Conservation (phyloP, 2,113 vertebrate genomes). For the Dipodomys merriami region DNA sequence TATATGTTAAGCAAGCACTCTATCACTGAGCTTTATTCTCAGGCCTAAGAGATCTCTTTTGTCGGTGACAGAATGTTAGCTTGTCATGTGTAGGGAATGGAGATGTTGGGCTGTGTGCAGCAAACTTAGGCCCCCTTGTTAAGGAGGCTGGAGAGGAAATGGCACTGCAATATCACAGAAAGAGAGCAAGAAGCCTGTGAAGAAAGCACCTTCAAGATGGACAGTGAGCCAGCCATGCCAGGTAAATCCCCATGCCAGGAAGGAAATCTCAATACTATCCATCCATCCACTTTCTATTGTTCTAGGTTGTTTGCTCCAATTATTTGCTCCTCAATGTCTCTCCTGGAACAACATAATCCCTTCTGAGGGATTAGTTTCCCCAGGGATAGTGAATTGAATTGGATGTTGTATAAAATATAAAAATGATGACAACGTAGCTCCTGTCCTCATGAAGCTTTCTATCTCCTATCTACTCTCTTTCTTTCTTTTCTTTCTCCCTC, state of each 20-base stretch:
- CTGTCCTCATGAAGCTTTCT: not conserved
- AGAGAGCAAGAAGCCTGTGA: not conserved
- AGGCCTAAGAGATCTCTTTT: not conserved
- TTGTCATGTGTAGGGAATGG: not conserved
- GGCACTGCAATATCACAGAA: not conserved
- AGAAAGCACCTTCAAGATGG: not conserved
- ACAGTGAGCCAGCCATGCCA: not conserved
- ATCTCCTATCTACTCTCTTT: no score
- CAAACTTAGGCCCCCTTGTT: not conserved
- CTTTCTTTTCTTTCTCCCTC: no score
- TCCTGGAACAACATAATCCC: not conserved
- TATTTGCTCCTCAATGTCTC: not conserved
- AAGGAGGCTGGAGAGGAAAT: not conserved
- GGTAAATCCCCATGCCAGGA: not conserved
- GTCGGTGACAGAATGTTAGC: not conserved
- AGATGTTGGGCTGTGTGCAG: not conserved
- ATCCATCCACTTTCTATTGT: not conserved
- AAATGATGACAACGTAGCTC: not conserved
- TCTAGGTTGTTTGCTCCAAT: not conserved
- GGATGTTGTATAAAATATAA: not conserved
- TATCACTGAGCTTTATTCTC: no score
- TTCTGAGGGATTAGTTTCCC: not conserved
- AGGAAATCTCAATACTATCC: no score
- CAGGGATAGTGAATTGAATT: not conserved
- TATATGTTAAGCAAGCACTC: no score